Percentiles rank a stretch among this genome's conserved stretches.
phyloP scores from a whole-genome alignment of 1,140 invertebrate species.

The Neoseiulus cucumeris region DNA sequence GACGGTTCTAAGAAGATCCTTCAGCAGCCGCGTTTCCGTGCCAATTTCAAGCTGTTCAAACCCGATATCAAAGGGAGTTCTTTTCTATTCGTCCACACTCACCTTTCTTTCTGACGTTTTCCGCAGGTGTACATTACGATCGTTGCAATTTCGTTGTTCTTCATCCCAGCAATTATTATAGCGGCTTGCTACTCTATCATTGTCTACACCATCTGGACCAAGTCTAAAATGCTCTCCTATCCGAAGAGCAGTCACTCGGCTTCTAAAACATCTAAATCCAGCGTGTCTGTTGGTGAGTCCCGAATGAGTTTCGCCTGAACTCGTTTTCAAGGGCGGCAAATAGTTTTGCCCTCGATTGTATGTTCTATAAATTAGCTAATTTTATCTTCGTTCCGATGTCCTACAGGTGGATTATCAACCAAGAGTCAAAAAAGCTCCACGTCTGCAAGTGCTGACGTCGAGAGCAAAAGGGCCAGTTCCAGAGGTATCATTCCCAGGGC shows the following conservation, averaged over 20 bases:
- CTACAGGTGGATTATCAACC: background rate
- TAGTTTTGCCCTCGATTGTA: too few relatives aligned
- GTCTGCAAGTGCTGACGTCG: slow-evolving; percentile 21
- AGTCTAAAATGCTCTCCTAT: slow-evolving; percentile 30
- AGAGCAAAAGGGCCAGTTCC: slow-evolving; percentile 27
- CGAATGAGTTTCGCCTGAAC: too few relatives aligned
- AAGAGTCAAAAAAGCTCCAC: slow-evolving; percentile 38
- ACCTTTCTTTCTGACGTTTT: background rate
- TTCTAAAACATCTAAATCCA: background rate
- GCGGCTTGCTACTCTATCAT: slow-evolving; percentile 74
- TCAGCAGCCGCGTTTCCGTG: too few relatives aligned
- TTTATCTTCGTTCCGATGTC: too few relatives aligned
- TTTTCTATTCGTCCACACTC: too few relatives aligned
- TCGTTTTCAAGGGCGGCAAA: too few relatives aligned
- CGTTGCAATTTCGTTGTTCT: slow-evolving; percentile 58
- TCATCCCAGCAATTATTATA: slow-evolving; percentile 71
- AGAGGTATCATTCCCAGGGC: slow-evolving; percentile 68
- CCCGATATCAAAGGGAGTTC: too few relatives aligned
- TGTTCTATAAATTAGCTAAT: too few relatives aligned
- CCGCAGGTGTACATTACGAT: slow-evolving; percentile 61
- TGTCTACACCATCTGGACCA: slow-evolving; percentile 75
- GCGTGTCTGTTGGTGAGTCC: background rate
- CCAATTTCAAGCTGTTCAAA: too few relatives aligned
- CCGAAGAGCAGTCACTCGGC: slow-evolving; percentile 13
- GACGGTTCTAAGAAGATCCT: too few relatives aligned